Evolutionary conservation across 2,113 vertebrate genomes (phyloP).

Genomic region (Xenopus laevis): DNA sequence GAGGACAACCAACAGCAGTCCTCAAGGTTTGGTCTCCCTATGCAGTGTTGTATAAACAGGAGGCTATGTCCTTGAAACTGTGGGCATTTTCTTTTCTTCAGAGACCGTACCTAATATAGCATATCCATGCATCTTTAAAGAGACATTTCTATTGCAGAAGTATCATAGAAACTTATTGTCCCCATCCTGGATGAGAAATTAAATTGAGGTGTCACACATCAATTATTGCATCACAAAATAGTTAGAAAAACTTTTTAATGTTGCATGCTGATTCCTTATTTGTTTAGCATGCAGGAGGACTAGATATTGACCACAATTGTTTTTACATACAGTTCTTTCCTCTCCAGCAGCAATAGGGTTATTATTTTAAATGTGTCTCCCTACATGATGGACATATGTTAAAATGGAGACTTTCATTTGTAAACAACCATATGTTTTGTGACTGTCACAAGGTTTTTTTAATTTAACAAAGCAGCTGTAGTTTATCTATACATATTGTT

Average conservation of each 20-base stretch:
- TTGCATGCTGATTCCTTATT: constrained; percentile 60
- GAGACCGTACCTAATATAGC: constrained; percentile 16
- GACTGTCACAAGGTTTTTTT: constrained; percentile 36
- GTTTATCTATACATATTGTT: constrained; percentile 87
- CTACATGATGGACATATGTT: constrained; percentile 52
- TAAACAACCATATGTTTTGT: constrained; percentile 52
- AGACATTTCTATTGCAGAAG: constrained; percentile 17
- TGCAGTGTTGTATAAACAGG: constrained; percentile 23
- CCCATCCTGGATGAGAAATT: constrained; percentile 13
- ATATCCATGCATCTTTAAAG: constrained; percentile 42
- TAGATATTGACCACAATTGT: constrained; percentile 58
- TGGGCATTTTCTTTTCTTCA: constrained; percentile 49
- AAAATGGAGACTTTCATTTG: constrained; percentile 49
- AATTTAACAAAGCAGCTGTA: constrained; percentile 40
- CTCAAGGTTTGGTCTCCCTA: constrained; percentile 54
- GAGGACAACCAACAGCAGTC: constrained; percentile 44
- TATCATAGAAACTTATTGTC: constrained; percentile 1
- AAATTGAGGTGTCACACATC: constrained; percentile 26
- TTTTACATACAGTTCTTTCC: constrained; percentile 60
- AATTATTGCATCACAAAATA: constrained; percentile 49
- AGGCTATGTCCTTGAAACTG: constrained; percentile 46
- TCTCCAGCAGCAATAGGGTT: constrained; percentile 72
- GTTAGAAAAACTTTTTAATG: constrained; percentile 52
- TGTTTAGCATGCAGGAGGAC: constrained; percentile 66
- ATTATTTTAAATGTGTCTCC: constrained; percentile 63